These are phyloP conservation scores for Dromiciops gliroides DNA, from an alignment of 2,113 vertebrate genomes.

Conservation along the genomic window DNA sequence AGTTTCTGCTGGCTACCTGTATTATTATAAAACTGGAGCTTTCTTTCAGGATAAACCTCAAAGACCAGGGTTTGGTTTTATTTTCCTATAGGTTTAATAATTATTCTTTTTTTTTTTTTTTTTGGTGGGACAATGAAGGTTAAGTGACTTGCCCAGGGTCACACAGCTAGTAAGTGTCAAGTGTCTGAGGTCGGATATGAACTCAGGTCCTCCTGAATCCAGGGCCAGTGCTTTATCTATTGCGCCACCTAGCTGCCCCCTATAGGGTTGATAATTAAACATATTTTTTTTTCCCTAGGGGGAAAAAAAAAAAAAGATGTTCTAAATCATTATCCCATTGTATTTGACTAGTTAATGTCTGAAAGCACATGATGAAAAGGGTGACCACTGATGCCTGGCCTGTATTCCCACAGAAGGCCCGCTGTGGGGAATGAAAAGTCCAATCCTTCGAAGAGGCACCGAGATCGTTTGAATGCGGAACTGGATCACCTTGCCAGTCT, in stretches of 20 bases:
- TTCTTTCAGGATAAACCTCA: neutral
- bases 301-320: neutral
- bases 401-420: slow-evolving; percentile 87
- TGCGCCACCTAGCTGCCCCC: too few species aligned
- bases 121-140: too few species aligned
- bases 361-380: neutral
- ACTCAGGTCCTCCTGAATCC: too few species aligned
- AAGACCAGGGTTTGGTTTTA: neutral
- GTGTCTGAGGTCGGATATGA: too few species aligned
- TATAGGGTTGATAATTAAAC: neutral
- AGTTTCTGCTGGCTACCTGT: neutral
- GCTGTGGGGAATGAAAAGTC: slow-evolving; percentile 90
- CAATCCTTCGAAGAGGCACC: slow-evolving; percentile 96
- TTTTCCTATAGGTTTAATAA: neutral
- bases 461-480: slow-evolving; percentile 95
- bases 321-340: neutral
- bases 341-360: neutral
- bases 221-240: too few species aligned
- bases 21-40: neutral
- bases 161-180: too few species aligned
- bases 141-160: too few species aligned
- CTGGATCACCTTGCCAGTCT: slow-evolving; percentile 96
- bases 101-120: neutral
- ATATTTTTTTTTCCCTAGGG: neutral
- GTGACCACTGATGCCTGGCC: neutral